Percentiles rank a stretch among this genome's conserved stretches.
Evolutionary conservation across 2,797 vertebrate species (phyloP).

Genomic region (Thaleichthys pacificus): DNA sequence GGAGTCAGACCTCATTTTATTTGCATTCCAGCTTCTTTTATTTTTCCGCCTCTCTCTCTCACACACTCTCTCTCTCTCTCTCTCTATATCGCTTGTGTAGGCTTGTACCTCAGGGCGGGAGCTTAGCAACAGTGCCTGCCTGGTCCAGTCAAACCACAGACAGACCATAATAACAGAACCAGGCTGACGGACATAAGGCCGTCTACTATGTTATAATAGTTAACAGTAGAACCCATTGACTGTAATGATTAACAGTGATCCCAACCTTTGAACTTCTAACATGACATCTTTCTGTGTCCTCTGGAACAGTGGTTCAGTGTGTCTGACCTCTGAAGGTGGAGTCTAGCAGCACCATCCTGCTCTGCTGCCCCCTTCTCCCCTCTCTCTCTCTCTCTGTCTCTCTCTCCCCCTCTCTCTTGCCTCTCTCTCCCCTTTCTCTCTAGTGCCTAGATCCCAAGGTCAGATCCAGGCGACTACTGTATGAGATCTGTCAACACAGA

Average conservation of each 20-base stretch:
- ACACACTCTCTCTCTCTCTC: too few relatives aligned
- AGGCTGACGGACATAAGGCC: too few relatives aligned
- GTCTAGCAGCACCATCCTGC: too few relatives aligned
- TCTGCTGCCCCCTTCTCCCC: too few relatives aligned
- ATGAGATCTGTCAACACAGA: conserved; percentile 23
- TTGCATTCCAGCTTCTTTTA: conserved; percentile 41
- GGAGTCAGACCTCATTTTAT: conserved; percentile 38
- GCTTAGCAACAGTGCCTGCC: conserved; percentile 4
- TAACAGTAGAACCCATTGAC: too few relatives aligned
- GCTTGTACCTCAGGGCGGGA: conserved; percentile 12
- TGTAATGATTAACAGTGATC: too few relatives aligned
- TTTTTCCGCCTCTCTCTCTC: conserved; percentile 18
- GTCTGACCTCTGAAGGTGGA: too few relatives aligned
- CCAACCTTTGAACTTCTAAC: too few relatives aligned
- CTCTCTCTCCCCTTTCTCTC: not conserved
- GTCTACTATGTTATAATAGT: too few relatives aligned
- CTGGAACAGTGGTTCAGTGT: too few relatives aligned
- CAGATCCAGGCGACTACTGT: not conserved
- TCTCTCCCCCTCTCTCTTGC: not conserved
- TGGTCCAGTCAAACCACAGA: conserved; percentile 3
- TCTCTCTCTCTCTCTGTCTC: not conserved
- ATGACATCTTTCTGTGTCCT: too few relatives aligned
- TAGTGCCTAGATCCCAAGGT: not conserved
- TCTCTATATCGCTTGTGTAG: not conserved
- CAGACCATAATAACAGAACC: not conserved